Conservation (phyloP, 2,797 vertebrate genomes). For the Crypturellus tataupa region DNA sequence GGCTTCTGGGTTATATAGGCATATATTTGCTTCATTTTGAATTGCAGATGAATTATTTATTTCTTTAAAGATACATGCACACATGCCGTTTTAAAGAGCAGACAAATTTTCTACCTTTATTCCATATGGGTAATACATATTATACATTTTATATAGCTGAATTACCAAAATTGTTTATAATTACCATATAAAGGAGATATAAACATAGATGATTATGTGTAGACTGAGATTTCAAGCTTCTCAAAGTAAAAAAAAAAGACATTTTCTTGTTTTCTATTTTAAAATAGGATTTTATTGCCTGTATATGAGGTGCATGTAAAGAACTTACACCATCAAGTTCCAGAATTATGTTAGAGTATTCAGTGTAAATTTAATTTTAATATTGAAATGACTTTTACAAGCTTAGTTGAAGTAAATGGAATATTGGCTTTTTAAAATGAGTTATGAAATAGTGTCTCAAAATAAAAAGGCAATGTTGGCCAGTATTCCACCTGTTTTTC, state of each 20-base stretch:
- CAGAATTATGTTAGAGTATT: neutral
- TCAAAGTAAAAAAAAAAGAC: neutral
- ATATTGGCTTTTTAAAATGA: neutral
- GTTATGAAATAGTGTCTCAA: neutral
- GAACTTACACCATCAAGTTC: neutral
- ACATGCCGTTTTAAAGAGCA: neutral
- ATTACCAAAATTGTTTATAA: neutral
- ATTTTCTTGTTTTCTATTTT: neutral
- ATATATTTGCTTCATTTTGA: neutral
- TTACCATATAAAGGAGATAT: neutral
- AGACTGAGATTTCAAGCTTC: neutral
- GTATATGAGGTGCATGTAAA: neutral
- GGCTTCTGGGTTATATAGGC: neutral
- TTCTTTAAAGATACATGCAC: neutral
- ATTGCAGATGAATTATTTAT: neutral
- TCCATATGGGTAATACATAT: neutral
- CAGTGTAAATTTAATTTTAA: neutral
- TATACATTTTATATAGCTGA: neutral
- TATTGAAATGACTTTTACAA: neutral
- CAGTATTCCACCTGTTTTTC: neutral
- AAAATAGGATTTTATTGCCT: neutral
- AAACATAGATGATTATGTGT: neutral
- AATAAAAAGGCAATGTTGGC: neutral
- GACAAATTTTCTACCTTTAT: neutral
- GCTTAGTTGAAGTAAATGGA: neutral